Conservation (phyloP, 1,140 invertebrate genomes). For the Homalodisca vitripennis region DNA sequence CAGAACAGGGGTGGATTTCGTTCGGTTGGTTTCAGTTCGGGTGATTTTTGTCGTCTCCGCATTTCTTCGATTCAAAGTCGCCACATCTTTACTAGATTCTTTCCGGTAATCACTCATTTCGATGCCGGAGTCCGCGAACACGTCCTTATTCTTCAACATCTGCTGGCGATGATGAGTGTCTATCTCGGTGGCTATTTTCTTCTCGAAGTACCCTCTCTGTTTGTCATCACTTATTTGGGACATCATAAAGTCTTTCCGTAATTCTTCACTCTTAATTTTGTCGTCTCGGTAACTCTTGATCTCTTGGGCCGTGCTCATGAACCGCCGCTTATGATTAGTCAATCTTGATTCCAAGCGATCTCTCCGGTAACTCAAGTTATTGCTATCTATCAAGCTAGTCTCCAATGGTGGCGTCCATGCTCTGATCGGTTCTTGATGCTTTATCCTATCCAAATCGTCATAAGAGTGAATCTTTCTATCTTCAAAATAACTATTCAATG, state of each 20-base stretch:
- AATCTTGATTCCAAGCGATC: constrained; percentile 72
- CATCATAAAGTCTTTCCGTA: constrained; percentile 48
- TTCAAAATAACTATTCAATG: constrained; percentile 38
- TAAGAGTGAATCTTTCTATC: constrained; percentile 46
- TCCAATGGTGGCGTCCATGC: constrained; percentile 26
- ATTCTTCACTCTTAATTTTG: constrained; percentile 48
- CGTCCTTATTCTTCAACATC: constrained; percentile 47
- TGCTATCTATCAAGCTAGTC: constrained; percentile 40
- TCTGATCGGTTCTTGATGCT: constrained; percentile 26
- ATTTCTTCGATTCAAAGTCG: constrained; percentile 22
- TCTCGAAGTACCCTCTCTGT: constrained; percentile 49
- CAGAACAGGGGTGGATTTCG: constrained; percentile 11
- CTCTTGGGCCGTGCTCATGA: constrained; percentile 47
- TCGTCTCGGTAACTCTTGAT: constrained; percentile 42
- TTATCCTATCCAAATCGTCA: constrained; percentile 36
- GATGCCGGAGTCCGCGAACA: constrained; percentile 47
- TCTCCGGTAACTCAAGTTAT: constrained; percentile 66
- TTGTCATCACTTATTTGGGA: constrained; percentile 52
- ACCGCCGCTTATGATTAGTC: constrained; percentile 52
- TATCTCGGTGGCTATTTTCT: constrained; percentile 47
- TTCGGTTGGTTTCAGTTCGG: constrained; percentile 17
- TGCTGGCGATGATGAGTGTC: constrained; percentile 46
- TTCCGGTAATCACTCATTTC: constrained; percentile 43
- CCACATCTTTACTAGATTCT: constrained; percentile 31
- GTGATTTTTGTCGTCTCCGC: neutral